Percentiles rank a stretch among this genome's conserved stretches.
These are phyloP conservation scores for Gobio occitaniae DNA, from an alignment of 2,797 vertebrate species.

Conservation along the genomic window DNA sequence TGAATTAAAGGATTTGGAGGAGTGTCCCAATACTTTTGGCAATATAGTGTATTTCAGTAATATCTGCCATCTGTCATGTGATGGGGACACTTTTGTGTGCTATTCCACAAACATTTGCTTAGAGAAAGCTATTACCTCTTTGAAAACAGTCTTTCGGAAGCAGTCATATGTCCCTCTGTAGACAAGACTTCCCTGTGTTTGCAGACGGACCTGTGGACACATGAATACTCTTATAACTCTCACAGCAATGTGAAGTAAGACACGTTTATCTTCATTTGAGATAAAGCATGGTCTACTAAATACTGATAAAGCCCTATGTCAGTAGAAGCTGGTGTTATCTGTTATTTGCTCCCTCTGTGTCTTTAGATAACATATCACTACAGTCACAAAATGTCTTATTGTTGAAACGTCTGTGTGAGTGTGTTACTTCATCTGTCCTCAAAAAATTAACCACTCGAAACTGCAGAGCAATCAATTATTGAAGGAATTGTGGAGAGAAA, in stretches of 20 bases:
- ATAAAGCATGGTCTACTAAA: conserved; percentile 28
- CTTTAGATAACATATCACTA: conserved; percentile 28
- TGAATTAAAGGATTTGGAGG: too few species aligned
- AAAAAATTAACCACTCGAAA: not conserved
- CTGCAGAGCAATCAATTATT: not conserved
- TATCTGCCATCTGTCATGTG: not conserved
- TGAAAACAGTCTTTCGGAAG: conserved; percentile 78
- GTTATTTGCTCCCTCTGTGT: conserved; percentile 31
- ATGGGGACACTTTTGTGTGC: not conserved
- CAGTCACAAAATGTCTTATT: not conserved
- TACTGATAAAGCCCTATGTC: conserved; percentile 9
- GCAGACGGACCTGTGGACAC: conserved; percentile 76
- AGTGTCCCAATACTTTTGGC: too few species aligned
- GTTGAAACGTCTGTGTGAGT: not conserved
- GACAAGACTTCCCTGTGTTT: conserved; percentile 75
- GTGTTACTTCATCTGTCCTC: not conserved
- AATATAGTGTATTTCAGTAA: not conserved
- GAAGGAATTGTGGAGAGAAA: not conserved
- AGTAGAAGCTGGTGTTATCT: not conserved
- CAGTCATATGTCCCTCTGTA: conserved; percentile 80
- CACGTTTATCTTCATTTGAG: conserved; percentile 4
- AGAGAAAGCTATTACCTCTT: conserved; percentile 70
- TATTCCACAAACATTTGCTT: not conserved
- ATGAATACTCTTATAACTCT: conserved; percentile 4
- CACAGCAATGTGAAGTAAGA: not conserved